Percentiles rank a stretch among this genome's conserved stretches.
phyloP scores from a whole-genome alignment of 2,113 vertebrate species.

The Xerus inauris region DNA sequence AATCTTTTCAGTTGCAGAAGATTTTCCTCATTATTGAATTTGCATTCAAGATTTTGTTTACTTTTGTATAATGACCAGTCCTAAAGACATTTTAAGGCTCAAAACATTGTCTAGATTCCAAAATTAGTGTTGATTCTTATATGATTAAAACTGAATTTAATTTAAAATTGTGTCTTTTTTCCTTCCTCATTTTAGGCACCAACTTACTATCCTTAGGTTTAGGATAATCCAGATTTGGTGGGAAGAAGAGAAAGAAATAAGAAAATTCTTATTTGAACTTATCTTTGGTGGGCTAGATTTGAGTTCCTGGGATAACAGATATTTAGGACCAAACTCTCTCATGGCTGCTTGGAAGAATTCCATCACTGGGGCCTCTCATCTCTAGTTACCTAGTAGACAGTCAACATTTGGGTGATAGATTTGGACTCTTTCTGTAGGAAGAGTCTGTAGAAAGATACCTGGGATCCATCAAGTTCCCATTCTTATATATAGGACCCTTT shows the following conservation, averaged over 20 bases:
- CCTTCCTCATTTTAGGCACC: not conserved
- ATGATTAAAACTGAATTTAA: not conserved
- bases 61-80: not conserved
- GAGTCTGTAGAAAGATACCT: not conserved
- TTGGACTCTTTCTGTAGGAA: not conserved
- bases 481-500: not conserved
- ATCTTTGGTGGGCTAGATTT: not conserved
- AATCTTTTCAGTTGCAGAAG: not conserved
- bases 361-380: not conserved
- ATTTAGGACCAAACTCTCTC: not conserved
- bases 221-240: not conserved
- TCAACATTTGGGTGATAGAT: not conserved
- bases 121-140: not conserved
- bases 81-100: not conserved
- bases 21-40: not conserved
- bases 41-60: not conserved
- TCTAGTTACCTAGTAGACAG: not conserved
- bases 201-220: not conserved
- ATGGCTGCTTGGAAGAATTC: not conserved
- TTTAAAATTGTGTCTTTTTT: not conserved
- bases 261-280: not conserved
- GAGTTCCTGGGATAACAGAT: not conserved
- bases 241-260: not conserved
- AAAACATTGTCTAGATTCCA: not conserved
- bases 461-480: not conserved